A percentile compares a stretch with the other conserved stretches of the same genome.
These are phyloP conservation scores for Papilio elwesi DNA, from an alignment of 2,888 invertebrate genomes.

Conservation along the genomic window DNA sequence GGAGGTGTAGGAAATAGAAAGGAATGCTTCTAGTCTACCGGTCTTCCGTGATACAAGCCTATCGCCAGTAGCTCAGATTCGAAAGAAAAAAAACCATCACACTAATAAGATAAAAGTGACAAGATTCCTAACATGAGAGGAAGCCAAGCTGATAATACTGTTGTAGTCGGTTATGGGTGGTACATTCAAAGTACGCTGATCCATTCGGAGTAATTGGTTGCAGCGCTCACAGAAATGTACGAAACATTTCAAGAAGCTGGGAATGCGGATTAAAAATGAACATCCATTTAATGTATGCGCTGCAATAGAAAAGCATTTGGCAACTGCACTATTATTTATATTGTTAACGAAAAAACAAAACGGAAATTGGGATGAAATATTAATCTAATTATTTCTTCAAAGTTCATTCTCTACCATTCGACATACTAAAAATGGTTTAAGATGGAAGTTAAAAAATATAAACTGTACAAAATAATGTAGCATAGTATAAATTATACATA, in stretches of 20 bases:
- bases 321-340: neutral
- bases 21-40: too few species aligned
- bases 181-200: constrained; percentile 5
- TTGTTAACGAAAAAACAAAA: neutral
- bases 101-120: neutral
- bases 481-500: too few species aligned
- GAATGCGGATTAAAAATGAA: neutral
- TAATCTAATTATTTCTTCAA: too few species aligned
- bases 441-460: too few species aligned
- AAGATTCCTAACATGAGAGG: neutral
- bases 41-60: too few species aligned
- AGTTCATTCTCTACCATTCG: too few species aligned
- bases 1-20: too few species aligned
- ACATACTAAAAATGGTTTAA: too few species aligned
- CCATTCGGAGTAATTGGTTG: constrained; percentile 4
- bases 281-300: constrained; percentile 4
- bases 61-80: too few species aligned
- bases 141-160: neutral
- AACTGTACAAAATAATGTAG: too few species aligned
- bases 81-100: too few species aligned
- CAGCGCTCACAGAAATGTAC: neutral
- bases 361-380: too few species aligned
- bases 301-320: neutral
- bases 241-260: neutral
- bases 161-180: neutral